These are phyloP conservation scores for Xylota sylvarum DNA, from an alignment of 2,888 invertebrate species.

Conservation along the genomic window DNA sequence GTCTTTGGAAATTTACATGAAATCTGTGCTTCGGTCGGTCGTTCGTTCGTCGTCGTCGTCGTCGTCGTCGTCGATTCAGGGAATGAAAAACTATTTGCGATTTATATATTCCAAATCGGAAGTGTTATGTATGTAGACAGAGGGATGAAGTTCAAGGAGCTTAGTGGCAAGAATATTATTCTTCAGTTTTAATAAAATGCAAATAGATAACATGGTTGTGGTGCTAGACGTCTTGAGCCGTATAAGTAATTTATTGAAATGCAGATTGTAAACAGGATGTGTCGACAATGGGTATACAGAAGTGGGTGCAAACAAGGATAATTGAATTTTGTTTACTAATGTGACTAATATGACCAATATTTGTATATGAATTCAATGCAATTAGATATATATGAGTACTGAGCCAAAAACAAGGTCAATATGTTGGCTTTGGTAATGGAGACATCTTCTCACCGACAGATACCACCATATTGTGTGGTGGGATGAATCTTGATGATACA, in stretches of 20 bases:
- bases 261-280: conserved; percentile 49
- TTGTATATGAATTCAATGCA: background rate
- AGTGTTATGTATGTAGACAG: conserved; percentile 18
- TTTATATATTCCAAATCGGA: conserved; percentile 52
- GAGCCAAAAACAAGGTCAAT: no score
- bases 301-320: conserved; percentile 57
- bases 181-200: conserved; percentile 71
- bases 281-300: conserved; percentile 48
- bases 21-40: conserved; percentile 48
- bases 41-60: background rate
- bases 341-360: background rate
- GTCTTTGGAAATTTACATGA: conserved; percentile 48
- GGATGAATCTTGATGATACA: no score
- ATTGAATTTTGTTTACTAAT: conserved; percentile 56
- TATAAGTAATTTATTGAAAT: conserved; percentile 60
- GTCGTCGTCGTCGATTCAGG: background rate
- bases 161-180: conserved; percentile 18
- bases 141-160: conserved; percentile 24
- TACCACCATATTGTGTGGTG: no score
- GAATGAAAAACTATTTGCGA: conserved; percentile 61
- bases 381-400: background rate
- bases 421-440: no score
- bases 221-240: background rate
- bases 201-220: conserved; percentile 39
- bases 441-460: no score